These are phyloP conservation scores for Enteromius fasciolatus DNA, from an alignment of 2,797 vertebrate genomes.

Conservation along the genomic window DNA sequence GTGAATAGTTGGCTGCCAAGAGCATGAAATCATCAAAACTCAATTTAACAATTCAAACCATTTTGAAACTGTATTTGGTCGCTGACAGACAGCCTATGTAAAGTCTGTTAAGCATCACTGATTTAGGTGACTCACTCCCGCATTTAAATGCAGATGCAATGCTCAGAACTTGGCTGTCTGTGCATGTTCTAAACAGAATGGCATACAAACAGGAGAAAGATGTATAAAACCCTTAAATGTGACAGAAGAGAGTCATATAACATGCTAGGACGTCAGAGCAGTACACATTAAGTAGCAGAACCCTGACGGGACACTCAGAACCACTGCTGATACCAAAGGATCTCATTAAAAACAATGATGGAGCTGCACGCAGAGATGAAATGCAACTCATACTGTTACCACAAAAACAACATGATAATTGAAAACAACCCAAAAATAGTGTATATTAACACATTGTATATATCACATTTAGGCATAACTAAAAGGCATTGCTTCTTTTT, in stretches of 20 bases:
- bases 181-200: not conserved
- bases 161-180: not conserved
- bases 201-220: not conserved
- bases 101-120: not conserved
- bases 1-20: not conserved
- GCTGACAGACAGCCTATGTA: not conserved
- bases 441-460: not conserved
- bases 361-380: not conserved
- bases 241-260: conserved; percentile 3
- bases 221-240: not conserved
- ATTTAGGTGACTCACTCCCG: not conserved
- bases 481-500: no score
- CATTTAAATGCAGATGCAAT: not conserved
- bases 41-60: not conserved
- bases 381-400: conserved; percentile 7
- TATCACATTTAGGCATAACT: not conserved
- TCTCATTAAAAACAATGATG: conserved; percentile 23
- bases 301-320: conserved; percentile 25
- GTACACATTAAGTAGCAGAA: conserved; percentile 19
- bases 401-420: conserved; percentile 2
- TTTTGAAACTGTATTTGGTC: not conserved
- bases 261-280: not conserved
- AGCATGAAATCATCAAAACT: not conserved
- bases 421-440: not conserved
- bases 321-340: not conserved